Evolutionary conservation across 1,140 invertebrate species (phyloP), one percentile per base, ranked within the genome.

Genomic region (Rhagoletis zephyria): DNA sequence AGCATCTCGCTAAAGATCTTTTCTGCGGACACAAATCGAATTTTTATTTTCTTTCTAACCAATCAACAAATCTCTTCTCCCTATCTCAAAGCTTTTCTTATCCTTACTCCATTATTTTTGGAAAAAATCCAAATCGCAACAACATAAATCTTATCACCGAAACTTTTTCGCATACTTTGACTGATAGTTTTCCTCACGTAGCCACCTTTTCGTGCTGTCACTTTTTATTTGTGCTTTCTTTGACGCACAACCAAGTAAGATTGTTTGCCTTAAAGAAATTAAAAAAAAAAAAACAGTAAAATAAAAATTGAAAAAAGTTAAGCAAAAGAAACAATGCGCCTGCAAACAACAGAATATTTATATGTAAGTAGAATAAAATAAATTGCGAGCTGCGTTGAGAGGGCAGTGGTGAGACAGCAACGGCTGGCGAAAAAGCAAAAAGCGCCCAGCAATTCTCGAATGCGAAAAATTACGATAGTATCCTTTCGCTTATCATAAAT

Each of bases 401-500:
- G 42, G 12, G 42, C 4, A n/a, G 42, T 1, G 12, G 67, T 0
- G 40, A 4, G 14, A 74, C 30, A 40, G 7, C 3, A 16, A 19
- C 3, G 4, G 42, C 0, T 56, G 10, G 51, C 10, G 51, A 56
- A 56, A 56, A 7, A 56, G 40, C 14, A 48, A n/a, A 9, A n/a
- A 7, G 51, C 3, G n/a, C n/a, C 2, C 16, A 12, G 19, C 48
- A 56, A 6, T 30, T 16, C n/a, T 51, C 12, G 74, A 56, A 56
- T 59, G 74, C 6, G 16, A n/a, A 74, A 42, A 48, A 48, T 12
- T 51, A 77, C 48, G 45, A 63, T 56, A 81, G 74, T 81, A 81
- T 81, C 74, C 74, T 56, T 81, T 81, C 74, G 74, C 48, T 81
- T 81, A 81, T 81, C 74, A 81, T 81, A 81, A 81, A 81, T 81